phyloP scores from a whole-genome alignment of 1,140 invertebrate genomes.

The Chironomus striatipennis region DNA sequence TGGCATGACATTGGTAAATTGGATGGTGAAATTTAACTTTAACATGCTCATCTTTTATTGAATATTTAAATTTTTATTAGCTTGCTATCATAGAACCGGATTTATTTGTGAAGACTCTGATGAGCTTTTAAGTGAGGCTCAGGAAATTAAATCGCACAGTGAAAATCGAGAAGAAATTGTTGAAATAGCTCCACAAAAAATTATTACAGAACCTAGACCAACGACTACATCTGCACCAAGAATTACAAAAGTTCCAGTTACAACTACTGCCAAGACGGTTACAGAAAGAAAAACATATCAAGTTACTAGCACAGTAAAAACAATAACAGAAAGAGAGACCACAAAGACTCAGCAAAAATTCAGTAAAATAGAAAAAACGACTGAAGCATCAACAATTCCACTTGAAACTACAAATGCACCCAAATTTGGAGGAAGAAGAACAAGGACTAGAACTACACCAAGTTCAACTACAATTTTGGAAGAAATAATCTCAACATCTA shows the following conservation, averaged over 20 bases:
- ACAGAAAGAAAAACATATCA: no score
- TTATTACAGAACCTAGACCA: background rate
- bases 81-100: conserved; percentile 85
- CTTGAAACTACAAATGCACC: no score
- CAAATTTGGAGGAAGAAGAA: no score
- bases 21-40: no score
- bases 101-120: conserved; percentile 76
- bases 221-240: background rate
- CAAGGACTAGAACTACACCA: no score
- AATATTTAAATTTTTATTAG: conserved; percentile 42
- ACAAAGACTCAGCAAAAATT: no score
- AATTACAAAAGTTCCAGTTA: background rate
- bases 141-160: background rate
- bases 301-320: no score
- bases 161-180: background rate
- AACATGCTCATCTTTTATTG: background rate
- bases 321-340: no score
- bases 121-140: background rate
- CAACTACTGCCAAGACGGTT: background rate
- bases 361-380: no score
- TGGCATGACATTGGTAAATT: conserved; percentile 68
- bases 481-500: no score
- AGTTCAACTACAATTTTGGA: no score
- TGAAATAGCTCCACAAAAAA: background rate
- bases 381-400: no score